A percentile compares a stretch with the other conserved stretches of the same genome.
Evolutionary conservation across 2,797 vertebrate genomes (phyloP).

Genomic region (Salarias fasciatus): DNA sequence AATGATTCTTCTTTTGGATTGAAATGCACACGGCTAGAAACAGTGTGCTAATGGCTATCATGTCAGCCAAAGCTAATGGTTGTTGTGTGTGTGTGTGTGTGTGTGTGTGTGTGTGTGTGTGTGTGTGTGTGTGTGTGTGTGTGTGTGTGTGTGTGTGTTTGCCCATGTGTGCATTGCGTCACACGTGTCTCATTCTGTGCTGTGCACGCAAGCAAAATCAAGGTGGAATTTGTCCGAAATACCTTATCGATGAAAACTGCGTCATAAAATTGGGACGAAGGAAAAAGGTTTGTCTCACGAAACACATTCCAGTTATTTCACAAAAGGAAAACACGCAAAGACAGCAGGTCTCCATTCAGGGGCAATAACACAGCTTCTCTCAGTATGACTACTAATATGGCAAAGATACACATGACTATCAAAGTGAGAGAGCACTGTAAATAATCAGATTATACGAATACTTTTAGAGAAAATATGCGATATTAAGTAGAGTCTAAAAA

Average conservation of each 20-base stretch:
- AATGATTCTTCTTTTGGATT: constrained; percentile 81
- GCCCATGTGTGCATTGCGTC: constrained; percentile 33
- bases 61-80: constrained; percentile 83
- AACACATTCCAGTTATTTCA: constrained; percentile 44
- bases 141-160: constrained; percentile 25
- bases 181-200: constrained; percentile 5
- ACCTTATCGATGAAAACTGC: background rate
- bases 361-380: constrained; percentile 45
- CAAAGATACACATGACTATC: constrained; percentile 55
- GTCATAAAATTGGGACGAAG: constrained; percentile 5
- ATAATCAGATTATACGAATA: constrained; percentile 70
- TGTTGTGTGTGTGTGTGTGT: constrained; percentile 52
- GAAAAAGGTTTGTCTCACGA: constrained; percentile 48
- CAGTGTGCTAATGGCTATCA: constrained; percentile 76
- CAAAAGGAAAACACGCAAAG: background rate
- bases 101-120: too few species aligned
- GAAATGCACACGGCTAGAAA: constrained; percentile 72
- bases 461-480: constrained; percentile 49
- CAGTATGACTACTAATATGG: constrained; percentile 14
- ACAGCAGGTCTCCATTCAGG: background rate
- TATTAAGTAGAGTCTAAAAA: constrained; percentile 58
- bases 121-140: too few species aligned
- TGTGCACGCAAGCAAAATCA: background rate
- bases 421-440: constrained; percentile 37
- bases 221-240: constrained; percentile 18